Conservation (phyloP, 1,140 invertebrate genomes). For the Temnothorax nylanderi region DNA sequence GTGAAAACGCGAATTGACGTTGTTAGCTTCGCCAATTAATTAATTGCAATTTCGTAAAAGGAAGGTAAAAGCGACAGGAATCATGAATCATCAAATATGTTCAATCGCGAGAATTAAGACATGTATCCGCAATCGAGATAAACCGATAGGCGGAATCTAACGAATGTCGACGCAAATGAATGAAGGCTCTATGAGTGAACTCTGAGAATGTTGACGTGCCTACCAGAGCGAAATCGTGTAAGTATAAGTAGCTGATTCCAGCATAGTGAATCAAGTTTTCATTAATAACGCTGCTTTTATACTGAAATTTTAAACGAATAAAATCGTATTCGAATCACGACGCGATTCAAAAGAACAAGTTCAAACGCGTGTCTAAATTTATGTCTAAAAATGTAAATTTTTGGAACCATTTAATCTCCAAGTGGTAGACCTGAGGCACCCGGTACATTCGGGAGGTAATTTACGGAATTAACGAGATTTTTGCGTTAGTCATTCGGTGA, state of each 20-base stretch:
- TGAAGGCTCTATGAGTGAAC: constrained; percentile 13
- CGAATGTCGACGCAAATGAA: constrained; percentile 60
- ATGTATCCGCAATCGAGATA: constrained; percentile 67
- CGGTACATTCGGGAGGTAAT: neutral
- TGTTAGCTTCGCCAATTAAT: neutral
- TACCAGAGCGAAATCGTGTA: constrained; percentile 5
- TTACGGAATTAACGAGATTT: constrained; percentile 24
- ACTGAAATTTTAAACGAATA: neutral
- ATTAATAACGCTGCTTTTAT: neutral
- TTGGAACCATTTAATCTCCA: neutral
- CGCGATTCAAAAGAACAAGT: neutral
- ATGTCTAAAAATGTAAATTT: neutral
- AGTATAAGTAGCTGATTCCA: neutral
- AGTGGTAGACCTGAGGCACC: neutral
- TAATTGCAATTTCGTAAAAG: constrained; percentile 4
- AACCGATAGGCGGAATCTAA: constrained; percentile 64
- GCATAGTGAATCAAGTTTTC: neutral
- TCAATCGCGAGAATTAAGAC: constrained; percentile 57
- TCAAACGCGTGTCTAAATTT: neutral
- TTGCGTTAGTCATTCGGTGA: neutral
- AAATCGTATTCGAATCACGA: neutral
- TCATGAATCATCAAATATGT: constrained; percentile 54
- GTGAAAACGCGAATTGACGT: neutral
- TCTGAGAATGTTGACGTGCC: constrained; percentile 11
- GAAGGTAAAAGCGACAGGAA: constrained; percentile 1